phyloP scores from a whole-genome alignment of 1,140 invertebrate species.

The Aleiodes sp. region DNA sequence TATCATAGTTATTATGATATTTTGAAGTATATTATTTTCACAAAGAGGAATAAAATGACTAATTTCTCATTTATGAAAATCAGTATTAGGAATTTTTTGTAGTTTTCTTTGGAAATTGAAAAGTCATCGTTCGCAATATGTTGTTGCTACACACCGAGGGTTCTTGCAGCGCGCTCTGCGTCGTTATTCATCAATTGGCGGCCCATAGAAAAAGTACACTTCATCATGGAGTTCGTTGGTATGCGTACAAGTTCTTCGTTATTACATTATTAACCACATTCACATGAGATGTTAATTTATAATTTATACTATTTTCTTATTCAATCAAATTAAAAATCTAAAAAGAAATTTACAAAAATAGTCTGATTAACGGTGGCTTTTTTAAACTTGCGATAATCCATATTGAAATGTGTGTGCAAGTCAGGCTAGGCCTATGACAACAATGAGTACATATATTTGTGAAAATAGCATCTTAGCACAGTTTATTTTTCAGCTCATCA shows the following conservation, averaged over 20 bases:
- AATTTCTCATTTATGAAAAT: not conserved
- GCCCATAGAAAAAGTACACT: slow-evolving; percentile 18
- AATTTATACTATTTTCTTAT: slow-evolving; percentile 12
- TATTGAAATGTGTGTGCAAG: slow-evolving; percentile 25
- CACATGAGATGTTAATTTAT: too few relatives aligned
- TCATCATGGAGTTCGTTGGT: slow-evolving; percentile 56
- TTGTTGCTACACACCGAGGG: too few relatives aligned
- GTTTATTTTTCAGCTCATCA: not conserved
- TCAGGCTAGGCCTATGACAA: slow-evolving; percentile 36
- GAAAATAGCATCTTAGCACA: not conserved
- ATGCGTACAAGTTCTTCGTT: slow-evolving; percentile 43
- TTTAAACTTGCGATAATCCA: slow-evolving; percentile 5
- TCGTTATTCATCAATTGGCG: not conserved
- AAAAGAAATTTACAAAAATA: not conserved
- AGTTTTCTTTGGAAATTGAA: too few relatives aligned
- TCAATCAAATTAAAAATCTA: not conserved
- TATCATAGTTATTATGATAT: too few relatives aligned
- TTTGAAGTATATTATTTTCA: not conserved
- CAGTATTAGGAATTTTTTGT: too few relatives aligned
- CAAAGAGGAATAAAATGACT: too few relatives aligned
- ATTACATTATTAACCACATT: slow-evolving; percentile 21
- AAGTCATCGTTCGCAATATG: too few relatives aligned
- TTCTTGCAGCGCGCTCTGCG: slow-evolving; percentile 20
- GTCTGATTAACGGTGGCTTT: not conserved
- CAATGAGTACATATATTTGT: slow-evolving; percentile 17